These are phyloP conservation scores for Micoletzkya japonica DNA, from an alignment of 2,888 invertebrate species.

Conservation along the genomic window DNA sequence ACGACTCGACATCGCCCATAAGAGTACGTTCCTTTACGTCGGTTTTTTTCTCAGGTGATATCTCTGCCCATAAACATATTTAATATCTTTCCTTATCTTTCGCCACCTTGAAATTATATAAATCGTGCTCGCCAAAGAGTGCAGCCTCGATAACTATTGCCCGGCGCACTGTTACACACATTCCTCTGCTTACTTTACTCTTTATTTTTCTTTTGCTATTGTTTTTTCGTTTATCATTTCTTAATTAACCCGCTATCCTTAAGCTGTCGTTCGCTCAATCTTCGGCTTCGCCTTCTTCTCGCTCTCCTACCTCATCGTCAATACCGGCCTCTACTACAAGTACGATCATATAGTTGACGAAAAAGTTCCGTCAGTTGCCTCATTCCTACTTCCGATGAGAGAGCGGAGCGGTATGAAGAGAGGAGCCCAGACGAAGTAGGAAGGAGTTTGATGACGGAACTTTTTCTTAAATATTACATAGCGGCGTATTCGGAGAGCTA, in stretches of 20 bases:
- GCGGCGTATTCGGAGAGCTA: too few species aligned
- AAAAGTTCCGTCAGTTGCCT: too few species aligned
- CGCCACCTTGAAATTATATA: too few species aligned
- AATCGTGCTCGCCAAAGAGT: too few species aligned
- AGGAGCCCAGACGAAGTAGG: too few species aligned
- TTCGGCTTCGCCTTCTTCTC: constrained; percentile 56
- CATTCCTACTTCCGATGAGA: too few species aligned
- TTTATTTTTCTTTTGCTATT: too few species aligned
- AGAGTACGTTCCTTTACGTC: constrained; percentile 46
- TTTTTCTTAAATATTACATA: too few species aligned
- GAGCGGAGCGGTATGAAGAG: too few species aligned
- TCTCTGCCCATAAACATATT: neutral
- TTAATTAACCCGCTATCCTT: constrained; percentile 23
- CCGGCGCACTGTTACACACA: neutral
- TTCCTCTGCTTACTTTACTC: neutral
- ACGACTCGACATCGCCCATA: constrained; percentile 58
- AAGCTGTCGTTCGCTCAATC: constrained; percentile 53
- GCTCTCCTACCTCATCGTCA: constrained; percentile 53
- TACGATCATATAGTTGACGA: constrained; percentile 13
- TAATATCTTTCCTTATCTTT: neutral
- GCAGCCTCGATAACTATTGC: too few species aligned
- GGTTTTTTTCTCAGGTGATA: neutral
- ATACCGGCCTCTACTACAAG: constrained; percentile 57
- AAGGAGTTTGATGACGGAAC: neutral
- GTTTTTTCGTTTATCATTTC: too few species aligned